phyloP scores from a whole-genome alignment of 2,797 vertebrate species.

The Darevskia mixta region DNA sequence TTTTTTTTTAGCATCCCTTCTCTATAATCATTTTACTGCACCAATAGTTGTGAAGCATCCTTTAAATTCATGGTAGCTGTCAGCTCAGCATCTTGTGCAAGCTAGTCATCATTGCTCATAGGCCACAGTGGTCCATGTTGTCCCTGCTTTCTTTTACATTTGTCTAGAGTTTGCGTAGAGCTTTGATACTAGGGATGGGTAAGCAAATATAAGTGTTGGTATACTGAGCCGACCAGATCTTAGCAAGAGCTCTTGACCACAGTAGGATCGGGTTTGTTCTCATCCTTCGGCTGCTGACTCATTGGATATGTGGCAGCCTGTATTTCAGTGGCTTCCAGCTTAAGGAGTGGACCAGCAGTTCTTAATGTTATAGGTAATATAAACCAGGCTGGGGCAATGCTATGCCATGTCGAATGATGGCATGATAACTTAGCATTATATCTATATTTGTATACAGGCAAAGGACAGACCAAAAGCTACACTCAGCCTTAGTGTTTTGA shows the following conservation, averaged over 20 bases:
- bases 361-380: slow-evolving; percentile 11
- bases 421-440: neutral
- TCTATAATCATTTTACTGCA: too few species aligned
- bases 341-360: neutral
- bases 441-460: fast-evolving
- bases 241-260: neutral
- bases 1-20: too few species aligned
- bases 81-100: slow-evolving; percentile 20
- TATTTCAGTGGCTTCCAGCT: slow-evolving; percentile 1
- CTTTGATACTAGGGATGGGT: neutral
- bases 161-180: neutral
- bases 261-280: neutral
- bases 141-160: neutral
- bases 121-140: too few species aligned
- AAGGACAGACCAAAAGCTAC: slow-evolving; percentile 25
- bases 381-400: slow-evolving; percentile 24
- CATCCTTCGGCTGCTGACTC: neutral
- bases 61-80: neutral
- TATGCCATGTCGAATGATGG: neutral
- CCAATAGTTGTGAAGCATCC: too few species aligned
- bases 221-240: fast-evolving
- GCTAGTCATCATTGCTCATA: neutral
- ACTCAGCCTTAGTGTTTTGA: neutral
- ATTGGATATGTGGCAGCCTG: neutral
- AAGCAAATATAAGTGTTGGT: fast-evolving